Evolutionary conservation across 2,113 vertebrate genomes (phyloP).

Genomic region (Nipponia nippon): DNA sequence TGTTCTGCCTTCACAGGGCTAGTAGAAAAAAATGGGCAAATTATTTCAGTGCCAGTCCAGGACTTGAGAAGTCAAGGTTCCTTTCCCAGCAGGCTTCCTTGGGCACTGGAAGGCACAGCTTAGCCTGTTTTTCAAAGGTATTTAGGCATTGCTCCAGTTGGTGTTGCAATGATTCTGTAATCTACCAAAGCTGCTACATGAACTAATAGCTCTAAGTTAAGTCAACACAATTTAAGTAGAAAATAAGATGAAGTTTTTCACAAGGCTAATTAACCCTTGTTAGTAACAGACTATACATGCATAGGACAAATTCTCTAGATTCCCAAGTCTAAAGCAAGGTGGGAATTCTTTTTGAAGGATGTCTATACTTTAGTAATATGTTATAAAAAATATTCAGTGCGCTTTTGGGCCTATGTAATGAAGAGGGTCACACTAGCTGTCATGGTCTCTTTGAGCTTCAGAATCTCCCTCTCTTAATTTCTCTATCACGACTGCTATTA

Average conservation of each 20-base stretch:
- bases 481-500: not conserved
- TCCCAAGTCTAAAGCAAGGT: not conserved
- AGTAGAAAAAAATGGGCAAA: not conserved
- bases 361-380: not conserved
- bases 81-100: not conserved
- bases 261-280: conserved; percentile 6
- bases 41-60: not conserved
- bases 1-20: not conserved
- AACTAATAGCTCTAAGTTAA: conserved; percentile 48
- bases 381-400: not conserved
- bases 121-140: conserved; percentile 8
- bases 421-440: not conserved
- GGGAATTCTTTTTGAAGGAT: not conserved
- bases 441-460: not conserved
- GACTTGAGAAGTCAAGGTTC: not conserved
- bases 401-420: not conserved
- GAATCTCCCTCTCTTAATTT: not conserved
- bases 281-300: not conserved
- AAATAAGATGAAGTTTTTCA: conserved; percentile 15
- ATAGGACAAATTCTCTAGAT: not conserved
- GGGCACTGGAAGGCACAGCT: not conserved
- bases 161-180: conserved; percentile 52
- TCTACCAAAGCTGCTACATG: conserved; percentile 47
- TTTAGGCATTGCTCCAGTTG: conserved; percentile 51
- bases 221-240: conserved; percentile 27